Evolutionary conservation across 2,797 vertebrate species (phyloP), one percentile per base, ranked within the genome.

Genomic region (Sebastes nivosus): DNA sequence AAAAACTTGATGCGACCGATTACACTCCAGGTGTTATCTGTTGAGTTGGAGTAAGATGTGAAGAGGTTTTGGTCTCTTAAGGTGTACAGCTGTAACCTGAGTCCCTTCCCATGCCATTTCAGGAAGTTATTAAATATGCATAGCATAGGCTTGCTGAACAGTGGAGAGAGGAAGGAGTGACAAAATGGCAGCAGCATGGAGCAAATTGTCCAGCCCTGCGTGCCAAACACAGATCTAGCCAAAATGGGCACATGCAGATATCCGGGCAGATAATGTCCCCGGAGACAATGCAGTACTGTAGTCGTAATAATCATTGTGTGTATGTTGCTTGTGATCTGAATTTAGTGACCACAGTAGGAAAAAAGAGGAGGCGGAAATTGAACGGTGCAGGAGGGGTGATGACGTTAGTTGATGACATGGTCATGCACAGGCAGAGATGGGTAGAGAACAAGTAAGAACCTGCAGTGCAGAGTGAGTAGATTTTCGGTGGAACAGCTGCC

Each of bases 91-190:
- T 77, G 94, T 90, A 94, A 95, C 88, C 76, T 32, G 86, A 95
- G 88, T 77, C 77, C 70, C 67, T 46, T 88, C 80, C 71, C 57
- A 87, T 88, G 59, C 77, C 72, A 82, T 75, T 79, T 80, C 84
- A 88, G 87, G 78, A 92, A 90, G 85, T 82, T 81, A 89, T 95
- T 89, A 95, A 96, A 95, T 92, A 95, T 96, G 93, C 88, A 96
- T 85, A 52, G 32, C 69, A 55, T 55, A 66, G 75, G 81, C 79
- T 67, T 78, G 83, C 83, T 63, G 67, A 66, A 82, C 87, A 42
- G 78, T 57, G 60, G 74, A 58, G 72, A 59, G 52, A 67, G 69
- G 78, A 75, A 63, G 67, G 22, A 74, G 74, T 79, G 86, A 87
- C 85, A 87, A 88, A 85, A 90, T 88, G 89, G 75, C 83, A 83